Conservation (phyloP, 2,113 vertebrate genomes). For the Zosterops hypoxanthus region DNA sequence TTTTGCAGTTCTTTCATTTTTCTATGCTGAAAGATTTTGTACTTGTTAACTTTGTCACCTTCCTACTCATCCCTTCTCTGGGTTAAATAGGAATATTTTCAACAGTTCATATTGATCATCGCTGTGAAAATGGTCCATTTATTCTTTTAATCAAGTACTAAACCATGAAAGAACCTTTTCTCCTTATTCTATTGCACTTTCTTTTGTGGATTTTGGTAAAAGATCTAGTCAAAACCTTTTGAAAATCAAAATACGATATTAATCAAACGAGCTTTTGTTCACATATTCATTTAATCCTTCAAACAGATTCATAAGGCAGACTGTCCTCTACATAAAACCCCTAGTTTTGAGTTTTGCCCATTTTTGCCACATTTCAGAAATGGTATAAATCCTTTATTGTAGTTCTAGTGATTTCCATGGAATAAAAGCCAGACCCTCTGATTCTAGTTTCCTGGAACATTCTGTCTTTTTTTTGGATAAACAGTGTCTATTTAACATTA, state of each 20-base stretch:
- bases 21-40: conserved; percentile 41
- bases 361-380: neutral
- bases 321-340: neutral
- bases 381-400: neutral
- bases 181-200: neutral
- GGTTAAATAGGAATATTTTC: conserved; percentile 43
- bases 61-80: conserved; percentile 41
- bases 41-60: conserved; percentile 51
- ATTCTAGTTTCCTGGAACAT: neutral
- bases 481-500: neutral
- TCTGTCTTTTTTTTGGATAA: neutral
- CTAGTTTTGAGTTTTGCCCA: neutral
- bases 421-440: neutral
- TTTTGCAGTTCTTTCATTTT: conserved; percentile 34
- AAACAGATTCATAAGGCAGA: neutral
- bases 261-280: conserved; percentile 23
- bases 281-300: neutral
- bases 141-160: conserved; percentile 28
- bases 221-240: neutral
- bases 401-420: neutral
- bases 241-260: conserved; percentile 14
- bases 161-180: conserved; percentile 7
- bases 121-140: conserved; percentile 25
- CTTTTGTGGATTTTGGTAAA: neutral
- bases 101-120: neutral